Base-by-base conservation (phyloP, 30 jellyfish, hydroid and myxozoan species). In the Hydractinia symbiolongicarpus region DNA sequence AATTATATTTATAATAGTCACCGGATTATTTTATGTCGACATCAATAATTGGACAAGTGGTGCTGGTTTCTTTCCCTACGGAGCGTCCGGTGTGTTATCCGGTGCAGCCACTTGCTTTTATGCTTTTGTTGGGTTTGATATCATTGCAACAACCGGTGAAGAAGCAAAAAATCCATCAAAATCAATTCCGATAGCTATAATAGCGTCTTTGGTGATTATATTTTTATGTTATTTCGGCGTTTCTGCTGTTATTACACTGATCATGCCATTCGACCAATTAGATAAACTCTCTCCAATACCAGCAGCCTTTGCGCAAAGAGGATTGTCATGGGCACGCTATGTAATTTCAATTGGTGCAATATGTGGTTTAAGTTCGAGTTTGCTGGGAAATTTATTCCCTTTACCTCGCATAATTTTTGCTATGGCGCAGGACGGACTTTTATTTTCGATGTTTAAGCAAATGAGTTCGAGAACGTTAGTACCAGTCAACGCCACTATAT, bases 51-150 rank as follows among this genome's bases (percentile, higher is more conserved):
- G 99, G 99, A 88, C 97, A 6, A 93, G 83, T 78, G 96, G 96
- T 9, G 96, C 78, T 55, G 96, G 96, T 8, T 94, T 94, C 88
- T 94, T 94, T 74, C 99, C 99, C 54, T 94, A 89, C 82, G 99
- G 99, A 53, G 95, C 95, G 5, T 84, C 91, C 90, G 99, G 99
- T 21, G 97, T 90, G 40, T n/a, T 94, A 51, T 94, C 99, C 21
- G 99, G 99, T 1, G 99, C 99, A n/a, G 99, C 99, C 19, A 86
- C 99, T 4, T 94, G 99, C 56, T 94, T 94, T 62, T 94, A 94
- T 83, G 99, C 99, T 52, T 94, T 94, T 77, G 99, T 94, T 54
- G 99, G 99, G 19, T 94, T 94, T 53, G 99, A 94, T 67, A 95
- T 94, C 54, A 94, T 94, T 70, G 99, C 99, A 50, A 94, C 99